These are phyloP conservation scores for Leptopilina boulardi DNA, from an alignment of 1,140 invertebrate genomes.

Conservation along the genomic window DNA sequence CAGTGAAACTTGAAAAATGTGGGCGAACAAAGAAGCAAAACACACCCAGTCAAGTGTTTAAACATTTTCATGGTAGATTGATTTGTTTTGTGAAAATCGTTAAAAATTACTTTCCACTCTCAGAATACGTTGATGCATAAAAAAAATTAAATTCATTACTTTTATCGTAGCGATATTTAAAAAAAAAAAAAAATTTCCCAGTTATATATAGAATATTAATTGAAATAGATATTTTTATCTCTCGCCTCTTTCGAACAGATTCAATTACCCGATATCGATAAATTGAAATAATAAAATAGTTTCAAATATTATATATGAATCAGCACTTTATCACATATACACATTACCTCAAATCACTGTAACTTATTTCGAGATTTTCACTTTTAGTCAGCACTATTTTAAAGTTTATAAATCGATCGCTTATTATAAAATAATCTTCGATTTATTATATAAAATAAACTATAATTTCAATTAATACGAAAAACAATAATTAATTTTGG, in stretches of 20 bases:
- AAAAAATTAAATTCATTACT: too few relatives aligned
- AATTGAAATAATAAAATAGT: too few relatives aligned
- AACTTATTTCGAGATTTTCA: neutral
- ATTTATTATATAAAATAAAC: too few relatives aligned
- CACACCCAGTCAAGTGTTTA: slow-evolving; percentile 26
- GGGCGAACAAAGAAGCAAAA: slow-evolving; percentile 19
- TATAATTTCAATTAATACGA: too few relatives aligned
- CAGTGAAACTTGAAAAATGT: slow-evolving; percentile 1
- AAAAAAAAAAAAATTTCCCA: too few relatives aligned
- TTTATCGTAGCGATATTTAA: too few relatives aligned
- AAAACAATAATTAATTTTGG: too few relatives aligned
- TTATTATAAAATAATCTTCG: neutral
- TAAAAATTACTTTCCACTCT: slow-evolving; percentile 11
- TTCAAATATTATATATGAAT: neutral
- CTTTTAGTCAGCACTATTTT: neutral
- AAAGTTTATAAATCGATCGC: neutral
- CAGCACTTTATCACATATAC: neutral
- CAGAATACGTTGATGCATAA: too few relatives aligned
- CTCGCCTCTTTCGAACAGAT: neutral
- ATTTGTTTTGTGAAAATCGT: slow-evolving; percentile 8
- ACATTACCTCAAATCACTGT: slow-evolving; percentile 5
- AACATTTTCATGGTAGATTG: slow-evolving; percentile 24
- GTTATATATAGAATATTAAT: neutral
- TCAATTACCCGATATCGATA: neutral
- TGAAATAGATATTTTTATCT: neutral